Evolutionary conservation across 2,113 vertebrate species (phyloP), one percentile per base, ranked within the genome.

Genomic region (Clupea harengus): DNA sequence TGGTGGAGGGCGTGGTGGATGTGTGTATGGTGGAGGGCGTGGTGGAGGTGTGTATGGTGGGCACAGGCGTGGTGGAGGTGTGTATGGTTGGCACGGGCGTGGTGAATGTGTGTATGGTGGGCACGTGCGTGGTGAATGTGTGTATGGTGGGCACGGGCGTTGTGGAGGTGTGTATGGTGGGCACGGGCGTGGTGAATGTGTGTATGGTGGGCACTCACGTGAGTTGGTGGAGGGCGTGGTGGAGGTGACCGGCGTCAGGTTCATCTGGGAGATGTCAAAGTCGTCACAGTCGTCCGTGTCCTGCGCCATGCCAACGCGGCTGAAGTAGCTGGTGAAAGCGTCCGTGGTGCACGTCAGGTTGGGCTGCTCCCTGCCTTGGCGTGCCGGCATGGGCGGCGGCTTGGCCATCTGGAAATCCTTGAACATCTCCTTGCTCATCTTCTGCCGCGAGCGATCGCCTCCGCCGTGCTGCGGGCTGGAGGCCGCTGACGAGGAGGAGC

Each of bases 191-290:
- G 28, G n/a, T n/a, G n/a, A n/a, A n/a, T 75, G 54, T 83, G 32
- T 81, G 28, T 6, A 18, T 45, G 46, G 25, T 18, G 28, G 8
- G 22, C 80, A 97, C 97, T 97, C 92, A 99, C 98, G 98, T 92
- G 98, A 99, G 93, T 99, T 99, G 89, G 97, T 99, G 82, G 98
- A 99, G 32, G 98, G 97, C 10, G 98, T 98, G 1, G 98, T 99
- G 90, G 98, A 99, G 90, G 98, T 99, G 95, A 99, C 97, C 49
- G 98, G 98, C 60, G 98, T 99, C 95, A 99, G 96, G 93, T 99
- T 99, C 96, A 99, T 95, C 92, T 99, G 98, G 90, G 97, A 99
- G 94, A 99, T 99, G 95, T 99, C 98, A 86, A 99, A 99, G 95
- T 99, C 98, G 86, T 99, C 98, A 93, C 97, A 98, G 96, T 99